Evolutionary conservation across 2,888 invertebrate genomes (phyloP).

Genomic region (Eurytoma californica): DNA sequence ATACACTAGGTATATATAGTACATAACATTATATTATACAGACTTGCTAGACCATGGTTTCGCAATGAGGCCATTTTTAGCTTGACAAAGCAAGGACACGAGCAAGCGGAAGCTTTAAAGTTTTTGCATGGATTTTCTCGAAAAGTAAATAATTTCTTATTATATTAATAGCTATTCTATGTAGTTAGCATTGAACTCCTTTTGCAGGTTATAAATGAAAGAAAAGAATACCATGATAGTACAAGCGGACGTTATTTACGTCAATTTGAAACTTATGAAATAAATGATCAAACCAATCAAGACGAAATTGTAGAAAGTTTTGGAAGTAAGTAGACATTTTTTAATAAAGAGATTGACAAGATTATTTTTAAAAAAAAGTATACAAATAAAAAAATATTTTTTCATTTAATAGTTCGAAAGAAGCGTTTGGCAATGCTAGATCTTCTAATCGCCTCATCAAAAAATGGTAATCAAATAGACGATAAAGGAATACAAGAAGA

Average conservation of each 20-base stretch:
- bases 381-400: neutral
- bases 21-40: slow-evolving; percentile 47
- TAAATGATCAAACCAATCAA: neutral
- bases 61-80: slow-evolving; percentile 78
- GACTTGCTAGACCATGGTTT: slow-evolving; percentile 78
- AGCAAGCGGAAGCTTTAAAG: slow-evolving; percentile 75
- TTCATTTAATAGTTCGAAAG: slow-evolving; percentile 51
- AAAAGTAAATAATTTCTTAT: neutral
- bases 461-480: slow-evolving; percentile 60
- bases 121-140: slow-evolving; percentile 76
- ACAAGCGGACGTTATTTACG: slow-evolving; percentile 57
- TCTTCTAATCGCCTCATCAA: slow-evolving; percentile 64
- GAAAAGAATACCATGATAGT: slow-evolving; percentile 62
- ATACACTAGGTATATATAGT: no score
- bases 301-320: slow-evolving; percentile 10
- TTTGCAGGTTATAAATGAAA: slow-evolving; percentile 64
- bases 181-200: neutral
- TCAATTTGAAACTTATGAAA: slow-evolving; percentile 34
- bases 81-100: slow-evolving; percentile 75
- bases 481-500: slow-evolving; percentile 68
- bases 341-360: no score
- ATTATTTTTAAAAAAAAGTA: neutral
- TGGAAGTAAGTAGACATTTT: slow-evolving; percentile 7
- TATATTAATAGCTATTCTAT: no score
- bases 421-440: slow-evolving; percentile 69